phyloP scores from a whole-genome alignment of 2,888 invertebrate genomes.

The Rhogogaster chlorosoma region DNA sequence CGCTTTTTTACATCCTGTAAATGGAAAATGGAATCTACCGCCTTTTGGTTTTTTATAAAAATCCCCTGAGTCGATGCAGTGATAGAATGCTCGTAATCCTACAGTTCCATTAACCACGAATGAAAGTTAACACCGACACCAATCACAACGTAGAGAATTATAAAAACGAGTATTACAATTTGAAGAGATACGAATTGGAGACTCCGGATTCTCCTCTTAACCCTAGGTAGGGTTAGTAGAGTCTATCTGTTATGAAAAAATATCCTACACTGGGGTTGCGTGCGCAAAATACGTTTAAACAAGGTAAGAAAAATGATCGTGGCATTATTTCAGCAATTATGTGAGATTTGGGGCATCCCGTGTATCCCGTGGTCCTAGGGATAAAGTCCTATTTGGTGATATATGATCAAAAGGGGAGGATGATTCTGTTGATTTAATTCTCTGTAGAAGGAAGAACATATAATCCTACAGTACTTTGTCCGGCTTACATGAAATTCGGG shows the following conservation, averaged over 20 bases:
- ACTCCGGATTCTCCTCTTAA: background rate
- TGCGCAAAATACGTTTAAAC: too few species aligned
- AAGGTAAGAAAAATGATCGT: too few species aligned
- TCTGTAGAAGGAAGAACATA: background rate
- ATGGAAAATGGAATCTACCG: background rate
- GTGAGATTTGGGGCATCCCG: too few species aligned
- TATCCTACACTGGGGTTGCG: too few species aligned
- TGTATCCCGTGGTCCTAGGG: too few species aligned
- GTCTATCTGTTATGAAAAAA: too few species aligned
- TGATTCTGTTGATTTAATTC: background rate
- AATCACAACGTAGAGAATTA: background rate
- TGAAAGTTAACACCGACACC: background rate
- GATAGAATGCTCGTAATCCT: background rate
- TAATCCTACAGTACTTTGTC: background rate
- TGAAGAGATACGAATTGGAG: too few species aligned
- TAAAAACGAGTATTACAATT: background rate
- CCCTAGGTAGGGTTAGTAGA: too few species aligned
- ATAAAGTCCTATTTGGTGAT: background rate
- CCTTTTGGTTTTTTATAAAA: background rate
- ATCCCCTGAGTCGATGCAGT: background rate
- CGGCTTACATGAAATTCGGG: background rate
- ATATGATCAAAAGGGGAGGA: background rate
- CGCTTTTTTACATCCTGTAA: background rate
- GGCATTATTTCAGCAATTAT: too few species aligned
- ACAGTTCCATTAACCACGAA: background rate